Evolutionary conservation across 1,140 invertebrate genomes (phyloP).

Genomic region (Drosophila truncata): DNA sequence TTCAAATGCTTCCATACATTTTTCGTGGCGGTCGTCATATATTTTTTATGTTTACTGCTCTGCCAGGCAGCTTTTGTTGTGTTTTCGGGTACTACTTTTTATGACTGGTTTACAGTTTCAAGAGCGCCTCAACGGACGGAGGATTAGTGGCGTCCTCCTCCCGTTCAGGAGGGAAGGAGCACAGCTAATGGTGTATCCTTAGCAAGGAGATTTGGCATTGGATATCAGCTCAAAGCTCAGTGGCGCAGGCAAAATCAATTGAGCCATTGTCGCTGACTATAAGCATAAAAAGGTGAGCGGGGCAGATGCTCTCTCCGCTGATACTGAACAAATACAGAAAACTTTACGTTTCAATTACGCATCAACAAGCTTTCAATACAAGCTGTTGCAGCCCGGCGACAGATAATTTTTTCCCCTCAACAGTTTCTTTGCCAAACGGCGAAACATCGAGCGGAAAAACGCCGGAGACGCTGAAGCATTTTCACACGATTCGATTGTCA

Average conservation of each 20-base stretch:
- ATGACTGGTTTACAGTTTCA: slow-evolving; percentile 74
- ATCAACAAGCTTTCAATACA: slow-evolving; percentile 83
- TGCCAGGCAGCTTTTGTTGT: slow-evolving; percentile 67
- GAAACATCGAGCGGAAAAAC: slow-evolving; percentile 52
- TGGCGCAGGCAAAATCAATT: slow-evolving; percentile 24
- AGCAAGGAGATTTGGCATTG: neutral
- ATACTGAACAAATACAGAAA: slow-evolving; percentile 47
- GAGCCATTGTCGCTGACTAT: slow-evolving; percentile 9
- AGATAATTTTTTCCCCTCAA: slow-evolving; percentile 65
- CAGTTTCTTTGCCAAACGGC: slow-evolving; percentile 27
- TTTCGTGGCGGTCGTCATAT: slow-evolving; percentile 67
- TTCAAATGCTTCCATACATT: slow-evolving; percentile 72
- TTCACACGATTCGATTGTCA: slow-evolving; percentile 68
- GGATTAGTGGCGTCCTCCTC: slow-evolving; percentile 56
- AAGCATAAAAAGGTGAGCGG: slow-evolving; percentile 15
- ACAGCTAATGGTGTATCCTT: neutral
- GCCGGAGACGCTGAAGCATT: slow-evolving; percentile 45
- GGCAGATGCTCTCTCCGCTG: neutral
- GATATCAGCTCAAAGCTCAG: slow-evolving; percentile 1
- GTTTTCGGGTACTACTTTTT: slow-evolving; percentile 74
- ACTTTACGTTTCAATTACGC: slow-evolving; percentile 84
- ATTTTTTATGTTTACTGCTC: slow-evolving; percentile 75
- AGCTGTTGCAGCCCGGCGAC: slow-evolving; percentile 75
- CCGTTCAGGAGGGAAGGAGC: neutral
- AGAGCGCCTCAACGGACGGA: slow-evolving; percentile 52